These are phyloP conservation scores for Chlorops oryzae DNA, from an alignment of 1,140 invertebrate species.

Conservation along the genomic window DNA sequence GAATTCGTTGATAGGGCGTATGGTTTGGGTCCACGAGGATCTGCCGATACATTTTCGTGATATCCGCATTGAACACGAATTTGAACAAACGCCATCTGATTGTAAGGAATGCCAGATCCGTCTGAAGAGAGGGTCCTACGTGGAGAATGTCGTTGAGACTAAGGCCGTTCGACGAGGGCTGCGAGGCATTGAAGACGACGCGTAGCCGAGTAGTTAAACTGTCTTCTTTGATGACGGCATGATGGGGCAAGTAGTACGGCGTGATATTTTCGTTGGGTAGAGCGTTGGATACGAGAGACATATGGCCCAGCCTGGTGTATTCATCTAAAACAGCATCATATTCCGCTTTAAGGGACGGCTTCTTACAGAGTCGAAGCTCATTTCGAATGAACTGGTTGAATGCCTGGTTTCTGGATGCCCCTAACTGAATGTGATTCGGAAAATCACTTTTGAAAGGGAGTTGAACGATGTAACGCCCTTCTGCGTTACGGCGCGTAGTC, in stretches of 20 bases:
- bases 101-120: slow-evolving; percentile 34
- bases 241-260: slow-evolving; percentile 13
- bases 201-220: slow-evolving; percentile 24
- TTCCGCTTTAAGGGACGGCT: not conserved
- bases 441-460: slow-evolving; percentile 7
- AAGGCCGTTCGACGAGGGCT: slow-evolving; percentile 18
- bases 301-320: slow-evolving; percentile 8
- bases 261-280: slow-evolving; percentile 4
- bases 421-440: not conserved
- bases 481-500: not conserved
- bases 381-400: not conserved
- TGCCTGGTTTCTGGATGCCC: slow-evolving; percentile 3
- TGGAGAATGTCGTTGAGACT: slow-evolving; percentile 38
- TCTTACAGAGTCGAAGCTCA: not conserved
- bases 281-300: too few relatives aligned
- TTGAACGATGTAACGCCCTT: not conserved
- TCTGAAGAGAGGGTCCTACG: slow-evolving; percentile 34
- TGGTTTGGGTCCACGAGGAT: slow-evolving; percentile 11
- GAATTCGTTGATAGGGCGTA: slow-evolving; percentile 2
- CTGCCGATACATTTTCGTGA: slow-evolving; percentile 40
- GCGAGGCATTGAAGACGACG: slow-evolving; percentile 30
- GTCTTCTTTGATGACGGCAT: slow-evolving; percentile 4
- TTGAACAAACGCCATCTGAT: slow-evolving; percentile 31
- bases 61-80: slow-evolving; percentile 31
- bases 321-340: slow-evolving; percentile 10